A percentile compares a stretch with the other conserved stretches of the same genome.
phyloP scores from a whole-genome alignment of 2,888 invertebrate species.

The Nomada hirtipes region DNA sequence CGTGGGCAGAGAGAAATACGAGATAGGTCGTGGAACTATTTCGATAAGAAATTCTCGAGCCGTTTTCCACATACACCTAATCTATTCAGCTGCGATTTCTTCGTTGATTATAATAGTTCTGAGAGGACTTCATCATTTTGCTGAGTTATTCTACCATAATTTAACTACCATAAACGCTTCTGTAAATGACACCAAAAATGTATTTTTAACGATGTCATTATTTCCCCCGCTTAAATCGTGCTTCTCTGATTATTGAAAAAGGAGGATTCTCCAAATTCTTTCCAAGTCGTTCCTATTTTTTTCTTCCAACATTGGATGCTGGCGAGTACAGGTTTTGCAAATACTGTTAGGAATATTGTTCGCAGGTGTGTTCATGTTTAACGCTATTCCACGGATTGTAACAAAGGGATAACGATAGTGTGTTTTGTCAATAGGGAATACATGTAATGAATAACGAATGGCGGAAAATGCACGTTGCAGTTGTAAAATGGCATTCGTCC shows the following conservation, averaged over 20 bases:
- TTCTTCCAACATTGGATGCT: no score
- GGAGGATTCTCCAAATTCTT: no score
- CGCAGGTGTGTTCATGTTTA: no score
- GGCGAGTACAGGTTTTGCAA: no score
- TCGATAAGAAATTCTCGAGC: conserved; percentile 48
- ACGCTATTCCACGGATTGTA: no score
- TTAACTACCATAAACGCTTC: neutral
- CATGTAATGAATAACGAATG: no score
- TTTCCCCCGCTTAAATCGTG: neutral
- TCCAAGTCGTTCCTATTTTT: no score
- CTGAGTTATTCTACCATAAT: neutral
- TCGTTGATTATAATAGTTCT: conserved; percentile 38
- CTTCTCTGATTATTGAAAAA: no score
- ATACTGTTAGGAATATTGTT: no score
- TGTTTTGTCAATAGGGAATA: neutral
- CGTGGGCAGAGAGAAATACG: neutral
- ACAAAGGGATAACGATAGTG: no score
- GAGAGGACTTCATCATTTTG: conserved; percentile 33
- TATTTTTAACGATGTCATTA: neutral
- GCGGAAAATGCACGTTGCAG: neutral
- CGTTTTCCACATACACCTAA: conserved; percentile 37
- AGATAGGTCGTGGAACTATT: conserved; percentile 32
- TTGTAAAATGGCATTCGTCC: neutral
- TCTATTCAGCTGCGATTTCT: conserved; percentile 39
- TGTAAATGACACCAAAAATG: neutral